Conservation (phyloP, 2,113 vertebrate genomes). For the Rafetus swinhoei region DNA sequence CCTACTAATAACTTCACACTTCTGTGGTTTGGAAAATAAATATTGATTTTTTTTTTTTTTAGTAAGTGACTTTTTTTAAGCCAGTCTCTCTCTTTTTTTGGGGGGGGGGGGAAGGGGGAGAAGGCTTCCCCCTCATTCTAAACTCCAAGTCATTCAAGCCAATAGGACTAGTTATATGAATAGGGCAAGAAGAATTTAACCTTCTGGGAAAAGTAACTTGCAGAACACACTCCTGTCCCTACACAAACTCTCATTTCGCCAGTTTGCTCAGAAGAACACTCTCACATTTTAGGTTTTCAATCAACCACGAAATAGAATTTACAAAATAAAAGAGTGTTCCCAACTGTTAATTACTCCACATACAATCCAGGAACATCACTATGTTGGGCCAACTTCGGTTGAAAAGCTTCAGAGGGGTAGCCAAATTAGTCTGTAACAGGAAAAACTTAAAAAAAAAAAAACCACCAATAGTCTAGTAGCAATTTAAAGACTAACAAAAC, state of each 20-base stretch:
- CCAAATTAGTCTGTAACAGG: no score
- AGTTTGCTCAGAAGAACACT: background rate
- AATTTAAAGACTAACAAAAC: no score
- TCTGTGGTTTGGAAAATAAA: background rate
- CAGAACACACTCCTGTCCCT: background rate
- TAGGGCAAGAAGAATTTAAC: background rate
- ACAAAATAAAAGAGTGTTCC: background rate
- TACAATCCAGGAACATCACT: background rate
- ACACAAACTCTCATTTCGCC: background rate
- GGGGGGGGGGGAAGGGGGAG: no score
- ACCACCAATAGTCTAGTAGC: no score
- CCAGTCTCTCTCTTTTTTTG: no score
- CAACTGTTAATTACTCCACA: background rate
- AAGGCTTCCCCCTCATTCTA: no score
- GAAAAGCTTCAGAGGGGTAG: no score
- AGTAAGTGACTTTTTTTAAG: background rate
- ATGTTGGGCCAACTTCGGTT: background rate
- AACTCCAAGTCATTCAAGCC: background rate
- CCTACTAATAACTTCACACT: rapidly evolving
- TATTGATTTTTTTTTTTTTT: background rate
- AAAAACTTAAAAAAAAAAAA: no score
- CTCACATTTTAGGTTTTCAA: background rate
- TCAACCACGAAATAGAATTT: background rate
- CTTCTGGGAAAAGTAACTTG: background rate
- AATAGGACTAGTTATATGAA: background rate